These are phyloP conservation scores for Callyntrura guangdongensis DNA, from an alignment of 2,888 invertebrate genomes.

Conservation along the genomic window DNA sequence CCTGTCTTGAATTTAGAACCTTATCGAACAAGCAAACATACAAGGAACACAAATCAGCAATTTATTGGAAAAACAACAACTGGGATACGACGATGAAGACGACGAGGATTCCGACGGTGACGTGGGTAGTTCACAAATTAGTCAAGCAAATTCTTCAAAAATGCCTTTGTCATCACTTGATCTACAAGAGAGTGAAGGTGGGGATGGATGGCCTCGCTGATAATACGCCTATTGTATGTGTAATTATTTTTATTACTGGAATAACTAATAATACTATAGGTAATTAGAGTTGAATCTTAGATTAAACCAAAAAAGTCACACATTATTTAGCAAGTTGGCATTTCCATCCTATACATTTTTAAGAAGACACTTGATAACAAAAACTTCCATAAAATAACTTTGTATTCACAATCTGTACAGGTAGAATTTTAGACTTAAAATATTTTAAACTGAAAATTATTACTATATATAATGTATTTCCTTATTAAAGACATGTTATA, in stretches of 20 bases:
- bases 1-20: slow-evolving; percentile 74
- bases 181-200: slow-evolving; percentile 81
- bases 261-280: background rate
- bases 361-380: slow-evolving; percentile 8
- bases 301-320: slow-evolving; percentile 66
- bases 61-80: slow-evolving; percentile 81
- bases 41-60: slow-evolving; percentile 82
- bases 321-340: slow-evolving; percentile 60
- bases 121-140: slow-evolving; percentile 62
- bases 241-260: slow-evolving; percentile 27
- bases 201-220: slow-evolving; percentile 83
- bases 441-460: slow-evolving; percentile 33
- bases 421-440: slow-evolving; percentile 22
- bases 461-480: background rate
- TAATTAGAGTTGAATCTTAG: slow-evolving; percentile 4
- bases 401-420: slow-evolving; percentile 78
- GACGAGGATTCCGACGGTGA: slow-evolving; percentile 84
- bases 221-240: background rate
- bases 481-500: slow-evolving; percentile 23
- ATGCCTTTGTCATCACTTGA: slow-evolving; percentile 74
- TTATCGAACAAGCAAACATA: slow-evolving; percentile 81
- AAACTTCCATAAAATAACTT: slow-evolving; percentile 70
- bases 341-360: slow-evolving; percentile 68
- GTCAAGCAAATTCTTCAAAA: slow-evolving; percentile 77
- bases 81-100: slow-evolving; percentile 82